Evolutionary conservation across 1,140 invertebrate species (phyloP), one percentile per base, ranked within the genome.

Genomic region (Pseudomyrmex dendroicus): DNA sequence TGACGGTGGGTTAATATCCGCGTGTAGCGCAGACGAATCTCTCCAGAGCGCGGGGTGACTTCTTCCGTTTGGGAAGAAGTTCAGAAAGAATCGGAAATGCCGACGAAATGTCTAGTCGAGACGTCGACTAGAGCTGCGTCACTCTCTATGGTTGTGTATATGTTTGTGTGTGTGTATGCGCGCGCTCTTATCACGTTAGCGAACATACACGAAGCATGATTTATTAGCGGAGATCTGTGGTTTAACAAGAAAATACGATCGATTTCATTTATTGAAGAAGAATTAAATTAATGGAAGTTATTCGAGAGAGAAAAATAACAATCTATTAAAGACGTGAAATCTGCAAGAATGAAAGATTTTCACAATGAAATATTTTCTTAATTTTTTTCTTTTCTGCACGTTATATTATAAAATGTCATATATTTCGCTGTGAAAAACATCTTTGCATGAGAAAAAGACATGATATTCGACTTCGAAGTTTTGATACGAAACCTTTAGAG

Each of bases 1-100:
- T 77, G 73, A 66, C 73, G 48, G 46, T 67, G 25, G 12, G 73
- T 77, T 77, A 77, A 77, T 76, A 48, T 67, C 73, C 73, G 62
- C 62, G 57, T 63, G 62, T 15, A 56, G 44, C 63, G 50, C 17
- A 15, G 7, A 10, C 17, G 15, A 73, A 61, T 13, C 13, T 73
- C 0, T 35, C 15, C 13, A 17, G 2, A 46, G 20, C 0, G 20
- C 0, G 4, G 9, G 12, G 5, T 46, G 7, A 12, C 15, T 48
- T 15, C 22, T 35, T 22, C 15, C 46, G 56, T 66, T 9, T 54
- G 35, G 12, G 22, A 35, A 25, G 8, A 54, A 68, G 44, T 68
- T 56, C 35, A 22, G 50, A 13, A 67, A 46, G 63, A 68, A 67
- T 67, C 25, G 35, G 9, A 46, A 67, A 77, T 46, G 66, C 50